A percentile compares a stretch with the other conserved stretches of the same genome.
phyloP scores from a whole-genome alignment of 2,888 invertebrate species.

The Cephus spinipes region DNA sequence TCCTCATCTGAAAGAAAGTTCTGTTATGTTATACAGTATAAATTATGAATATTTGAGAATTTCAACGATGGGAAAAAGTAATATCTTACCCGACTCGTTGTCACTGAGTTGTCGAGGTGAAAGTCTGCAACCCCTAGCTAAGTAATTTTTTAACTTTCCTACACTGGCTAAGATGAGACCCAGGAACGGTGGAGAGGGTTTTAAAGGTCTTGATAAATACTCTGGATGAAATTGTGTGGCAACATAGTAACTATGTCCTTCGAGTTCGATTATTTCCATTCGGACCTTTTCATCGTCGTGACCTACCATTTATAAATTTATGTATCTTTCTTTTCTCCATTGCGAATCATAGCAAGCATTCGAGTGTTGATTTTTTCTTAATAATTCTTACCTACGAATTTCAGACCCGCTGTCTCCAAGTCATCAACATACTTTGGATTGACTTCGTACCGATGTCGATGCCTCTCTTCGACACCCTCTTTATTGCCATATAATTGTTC shows the following conservation, averaged over 20 bases:
- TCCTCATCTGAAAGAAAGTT: conserved; percentile 38
- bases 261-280: conserved; percentile 94
- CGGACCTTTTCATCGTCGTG: conserved; percentile 84
- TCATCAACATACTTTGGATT: conserved; percentile 87
- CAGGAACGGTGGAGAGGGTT: conserved; percentile 94
- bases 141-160: conserved; percentile 80
- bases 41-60: neutral
- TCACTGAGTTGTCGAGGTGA: conserved; percentile 82
- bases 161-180: conserved; percentile 93
- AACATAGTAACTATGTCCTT: conserved; percentile 91
- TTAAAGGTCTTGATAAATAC: conserved; percentile 90
- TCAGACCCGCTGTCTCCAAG: conserved; percentile 85
- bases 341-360: neutral
- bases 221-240: conserved; percentile 99
- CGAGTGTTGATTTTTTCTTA: neutral
- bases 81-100: conserved; percentile 73
- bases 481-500: conserved; percentile 83
- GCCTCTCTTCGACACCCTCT: conserved; percentile 89
- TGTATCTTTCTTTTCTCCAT: conserved; percentile 24
- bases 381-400: conserved; percentile 80
- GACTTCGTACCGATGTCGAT: conserved; percentile 97
- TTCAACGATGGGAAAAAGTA: neutral
- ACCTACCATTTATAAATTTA: conserved; percentile 61
- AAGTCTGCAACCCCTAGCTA: conserved; percentile 80
- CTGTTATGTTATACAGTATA: neutral